phyloP scores from a whole-genome alignment of 23 tunicate genomes.

The Clavelina lepadiformis region DNA sequence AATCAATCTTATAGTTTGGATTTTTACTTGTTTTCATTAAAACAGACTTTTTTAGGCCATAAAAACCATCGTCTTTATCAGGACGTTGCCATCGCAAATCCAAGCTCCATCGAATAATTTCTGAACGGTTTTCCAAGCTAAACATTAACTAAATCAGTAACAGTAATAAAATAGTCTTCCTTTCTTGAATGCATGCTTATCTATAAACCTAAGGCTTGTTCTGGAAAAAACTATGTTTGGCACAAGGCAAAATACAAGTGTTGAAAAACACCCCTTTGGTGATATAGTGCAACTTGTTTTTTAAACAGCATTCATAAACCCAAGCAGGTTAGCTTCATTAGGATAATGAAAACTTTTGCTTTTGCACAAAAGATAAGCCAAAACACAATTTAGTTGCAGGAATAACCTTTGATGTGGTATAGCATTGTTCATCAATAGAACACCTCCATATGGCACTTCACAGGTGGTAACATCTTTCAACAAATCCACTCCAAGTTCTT shows the following conservation, averaged over 20 bases:
- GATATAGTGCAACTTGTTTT: too few species aligned
- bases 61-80: conserved; percentile 69
- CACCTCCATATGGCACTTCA: conserved; percentile 93
- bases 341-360: too few species aligned
- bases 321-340: too few species aligned
- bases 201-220: too few species aligned
- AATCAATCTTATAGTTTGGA: conserved; percentile 67
- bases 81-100: conserved; percentile 94
- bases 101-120: conserved; percentile 83
- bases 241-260: too few species aligned
- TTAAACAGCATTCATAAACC: too few species aligned
- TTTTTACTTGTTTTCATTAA: conserved; percentile 72
- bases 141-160: too few species aligned
- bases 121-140: conserved; percentile 69
- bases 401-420: conserved; percentile 77
- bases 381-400: not conserved
- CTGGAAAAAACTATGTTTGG: too few species aligned
- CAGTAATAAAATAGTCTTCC: too few species aligned
- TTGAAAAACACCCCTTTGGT: too few species aligned
- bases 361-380: not conserved
- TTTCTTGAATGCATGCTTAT: too few species aligned
- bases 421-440: conserved; percentile 77
- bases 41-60: conserved; percentile 57
- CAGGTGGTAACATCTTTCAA: conserved; percentile 70
- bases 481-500: conserved; percentile 68